Percentiles rank a stretch among this genome's conserved stretches.
phyloP scores from a whole-genome alignment of 2,797 vertebrate species.

The Lacerta agilis region DNA sequence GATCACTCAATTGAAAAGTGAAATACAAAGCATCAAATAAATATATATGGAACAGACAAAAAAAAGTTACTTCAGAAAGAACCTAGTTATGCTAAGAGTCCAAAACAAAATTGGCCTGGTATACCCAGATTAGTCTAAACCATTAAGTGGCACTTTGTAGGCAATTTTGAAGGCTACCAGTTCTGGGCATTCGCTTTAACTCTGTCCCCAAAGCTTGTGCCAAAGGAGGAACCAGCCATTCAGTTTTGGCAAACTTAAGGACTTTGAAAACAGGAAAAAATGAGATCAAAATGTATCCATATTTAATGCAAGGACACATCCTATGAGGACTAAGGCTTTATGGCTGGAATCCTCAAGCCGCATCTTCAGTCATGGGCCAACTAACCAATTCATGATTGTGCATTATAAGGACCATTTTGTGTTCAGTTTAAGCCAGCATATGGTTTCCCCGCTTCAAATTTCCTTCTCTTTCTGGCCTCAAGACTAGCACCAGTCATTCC shows the following conservation, averaged over 20 bases:
- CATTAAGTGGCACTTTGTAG: background rate
- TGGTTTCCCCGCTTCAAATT: background rate
- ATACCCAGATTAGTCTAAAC: background rate
- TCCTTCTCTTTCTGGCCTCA: background rate
- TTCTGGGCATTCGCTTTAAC: background rate
- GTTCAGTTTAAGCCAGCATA: background rate
- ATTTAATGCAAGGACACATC: background rate
- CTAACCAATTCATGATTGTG: background rate
- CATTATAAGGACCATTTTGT: slow-evolving; percentile 24
- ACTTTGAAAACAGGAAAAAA: background rate
- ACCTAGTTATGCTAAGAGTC: background rate
- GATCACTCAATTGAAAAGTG: background rate
- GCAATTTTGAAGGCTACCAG: background rate
- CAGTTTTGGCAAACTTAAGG: background rate
- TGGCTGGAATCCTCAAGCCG: background rate
- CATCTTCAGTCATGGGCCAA: background rate
- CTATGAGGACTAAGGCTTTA: background rate
- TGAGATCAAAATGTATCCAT: background rate
- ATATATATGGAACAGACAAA: background rate
- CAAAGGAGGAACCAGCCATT: background rate
- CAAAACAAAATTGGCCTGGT: background rate
- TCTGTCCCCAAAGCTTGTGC: no score
- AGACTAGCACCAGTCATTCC: background rate
- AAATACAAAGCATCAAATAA: background rate
- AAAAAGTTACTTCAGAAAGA: background rate